Conservation (phyloP, 1,140 invertebrate species). For the Acromyrmex heyeri region DNA sequence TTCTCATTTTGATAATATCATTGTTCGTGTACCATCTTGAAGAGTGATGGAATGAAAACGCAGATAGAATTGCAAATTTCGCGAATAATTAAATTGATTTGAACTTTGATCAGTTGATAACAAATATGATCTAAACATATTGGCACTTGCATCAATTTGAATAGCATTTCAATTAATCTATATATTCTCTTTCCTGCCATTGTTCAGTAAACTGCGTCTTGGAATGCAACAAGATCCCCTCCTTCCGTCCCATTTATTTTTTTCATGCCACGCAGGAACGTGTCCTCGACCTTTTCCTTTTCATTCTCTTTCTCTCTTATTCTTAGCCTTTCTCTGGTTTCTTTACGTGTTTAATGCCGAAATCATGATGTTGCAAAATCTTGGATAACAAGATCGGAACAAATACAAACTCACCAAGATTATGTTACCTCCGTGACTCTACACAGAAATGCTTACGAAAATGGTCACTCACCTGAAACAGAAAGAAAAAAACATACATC, state of each 20-base stretch:
- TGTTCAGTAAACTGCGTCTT: slow-evolving; percentile 24
- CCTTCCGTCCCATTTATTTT: background rate
- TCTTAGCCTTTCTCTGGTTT: slow-evolving; percentile 5
- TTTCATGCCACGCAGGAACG: background rate
- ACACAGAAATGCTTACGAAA: background rate
- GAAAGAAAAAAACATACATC: slow-evolving; percentile 51
- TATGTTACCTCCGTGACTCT: background rate
- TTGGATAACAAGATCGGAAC: slow-evolving; percentile 9
- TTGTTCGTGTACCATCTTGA: background rate
- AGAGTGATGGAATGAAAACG: slow-evolving; percentile 1
- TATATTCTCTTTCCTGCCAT: slow-evolving; percentile 19
- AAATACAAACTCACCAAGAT: slow-evolving; percentile 58
- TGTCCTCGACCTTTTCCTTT: slow-evolving; percentile 6
- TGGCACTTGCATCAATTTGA: slow-evolving; percentile 82
- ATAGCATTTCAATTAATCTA: slow-evolving; percentile 79
- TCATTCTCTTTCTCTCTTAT: slow-evolving; percentile 7
- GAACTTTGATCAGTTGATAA: slow-evolving; percentile 78
- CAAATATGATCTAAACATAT: slow-evolving; percentile 83
- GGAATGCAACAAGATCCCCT: slow-evolving; percentile 72
- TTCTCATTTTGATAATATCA: background rate
- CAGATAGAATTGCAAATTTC: slow-evolving; percentile 77
- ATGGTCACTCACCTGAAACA: slow-evolving; percentile 77
- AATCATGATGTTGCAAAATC: slow-evolving; percentile 37
- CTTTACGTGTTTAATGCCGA: background rate
- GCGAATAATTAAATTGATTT: slow-evolving; percentile 70